phyloP scores from a whole-genome alignment of 2,113 vertebrate species.

The Promerops cafer region DNA sequence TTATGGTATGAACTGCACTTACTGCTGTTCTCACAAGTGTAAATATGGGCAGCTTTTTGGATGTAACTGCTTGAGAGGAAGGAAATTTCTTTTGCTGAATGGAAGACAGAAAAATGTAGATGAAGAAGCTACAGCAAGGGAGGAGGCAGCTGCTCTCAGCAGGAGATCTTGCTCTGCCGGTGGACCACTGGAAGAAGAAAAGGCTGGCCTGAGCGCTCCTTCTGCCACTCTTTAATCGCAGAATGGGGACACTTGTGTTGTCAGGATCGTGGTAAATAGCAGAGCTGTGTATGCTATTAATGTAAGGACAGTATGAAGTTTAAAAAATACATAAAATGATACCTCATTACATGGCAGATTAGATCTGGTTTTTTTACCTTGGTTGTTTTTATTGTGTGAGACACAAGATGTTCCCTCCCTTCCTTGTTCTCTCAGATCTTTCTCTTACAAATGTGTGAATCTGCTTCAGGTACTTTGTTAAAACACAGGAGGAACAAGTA shows the following conservation, averaged over 20 bases:
- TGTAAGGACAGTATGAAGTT: not conserved
- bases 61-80: not conserved
- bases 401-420: not conserved
- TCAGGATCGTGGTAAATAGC: not conserved
- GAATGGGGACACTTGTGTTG: not conserved
- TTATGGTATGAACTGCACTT: not conserved
- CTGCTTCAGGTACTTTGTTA: not conserved
- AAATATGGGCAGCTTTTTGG: not conserved
- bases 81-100: not conserved
- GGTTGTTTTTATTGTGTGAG: not conserved
- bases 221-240: not conserved
- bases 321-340: not conserved
- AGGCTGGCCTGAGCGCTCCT: not conserved
- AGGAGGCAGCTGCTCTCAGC: not conserved
- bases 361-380: not conserved
- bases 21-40: not conserved
- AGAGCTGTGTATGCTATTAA: not conserved
- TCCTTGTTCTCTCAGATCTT: not conserved
- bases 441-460: not conserved
- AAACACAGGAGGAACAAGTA: not conserved
- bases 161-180: rapidly evolving
- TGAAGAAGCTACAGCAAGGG: not conserved
- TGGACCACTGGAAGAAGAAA: not conserved
- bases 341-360: not conserved
- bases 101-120: not conserved